Conservation (phyloP, 2,797 vertebrate genomes). For the Microhierax caerulescens region DNA sequence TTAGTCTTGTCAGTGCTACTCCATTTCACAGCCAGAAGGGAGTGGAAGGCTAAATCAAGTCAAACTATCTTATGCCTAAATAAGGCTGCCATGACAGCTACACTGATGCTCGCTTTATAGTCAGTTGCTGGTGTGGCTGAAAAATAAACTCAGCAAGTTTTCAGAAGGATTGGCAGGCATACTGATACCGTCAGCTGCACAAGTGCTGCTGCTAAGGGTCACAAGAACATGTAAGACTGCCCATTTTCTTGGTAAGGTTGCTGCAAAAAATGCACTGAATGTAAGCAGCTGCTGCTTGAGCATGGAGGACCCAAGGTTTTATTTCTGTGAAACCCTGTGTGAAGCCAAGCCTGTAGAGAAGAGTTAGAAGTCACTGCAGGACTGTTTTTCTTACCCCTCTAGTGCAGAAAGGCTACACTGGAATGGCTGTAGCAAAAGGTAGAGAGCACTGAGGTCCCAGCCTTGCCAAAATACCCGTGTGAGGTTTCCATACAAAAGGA, state of each 20-base stretch:
- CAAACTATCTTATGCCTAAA: conserved; percentile 23
- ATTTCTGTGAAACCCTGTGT: background rate
- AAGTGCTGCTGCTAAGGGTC: background rate
- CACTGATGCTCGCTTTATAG: background rate
- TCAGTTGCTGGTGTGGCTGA: background rate
- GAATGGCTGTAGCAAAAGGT: background rate
- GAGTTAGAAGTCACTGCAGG: background rate
- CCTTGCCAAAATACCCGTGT: background rate
- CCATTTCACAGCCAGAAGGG: conserved; percentile 10
- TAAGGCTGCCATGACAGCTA: background rate
- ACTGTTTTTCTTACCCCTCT: background rate
- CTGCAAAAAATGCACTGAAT: conserved; percentile 8
- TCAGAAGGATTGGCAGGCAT: conserved; percentile 24
- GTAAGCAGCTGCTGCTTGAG: conserved; percentile 2
- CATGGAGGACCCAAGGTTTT: background rate
- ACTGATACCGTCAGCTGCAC: background rate
- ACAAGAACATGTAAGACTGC: background rate
- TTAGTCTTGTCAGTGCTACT: background rate
- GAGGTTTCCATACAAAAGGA: background rate
- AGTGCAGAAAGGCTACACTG: background rate
- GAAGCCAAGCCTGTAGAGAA: background rate
- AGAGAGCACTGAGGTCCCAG: background rate
- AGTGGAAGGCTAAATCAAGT: conserved; percentile 54
- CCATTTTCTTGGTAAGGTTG: background rate
- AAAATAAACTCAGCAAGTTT: conserved; percentile 48